phyloP scores from a whole-genome alignment of 2,113 vertebrate species.

The Pygoscelis adeliae region DNA sequence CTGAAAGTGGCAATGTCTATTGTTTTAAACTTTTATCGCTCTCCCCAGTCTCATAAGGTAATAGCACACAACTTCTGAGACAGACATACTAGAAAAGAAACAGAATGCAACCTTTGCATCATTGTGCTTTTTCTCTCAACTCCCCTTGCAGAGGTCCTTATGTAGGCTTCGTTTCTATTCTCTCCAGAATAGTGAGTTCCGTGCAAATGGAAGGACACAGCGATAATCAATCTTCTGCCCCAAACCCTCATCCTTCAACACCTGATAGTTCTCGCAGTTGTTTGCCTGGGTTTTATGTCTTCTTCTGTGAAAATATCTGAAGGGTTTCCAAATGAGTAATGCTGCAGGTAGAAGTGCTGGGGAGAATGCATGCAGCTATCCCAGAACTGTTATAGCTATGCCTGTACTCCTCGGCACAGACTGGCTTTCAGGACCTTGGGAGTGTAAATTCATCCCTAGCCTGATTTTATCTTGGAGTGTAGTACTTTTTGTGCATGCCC shows the following conservation, averaged over 20 bases:
- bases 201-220: background rate
- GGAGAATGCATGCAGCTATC: background rate
- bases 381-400: background rate
- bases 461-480: background rate
- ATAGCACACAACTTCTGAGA: background rate
- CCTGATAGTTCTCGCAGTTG: background rate
- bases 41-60: background rate
- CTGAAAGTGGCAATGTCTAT: background rate
- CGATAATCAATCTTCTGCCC: background rate
- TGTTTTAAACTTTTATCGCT: background rate
- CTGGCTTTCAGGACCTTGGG: background rate
- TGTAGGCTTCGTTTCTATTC: background rate
- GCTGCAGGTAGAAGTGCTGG: background rate
- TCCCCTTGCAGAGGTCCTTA: background rate
- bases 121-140: background rate
- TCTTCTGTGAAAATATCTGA: background rate
- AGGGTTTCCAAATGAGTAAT: background rate
- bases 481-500: background rate
- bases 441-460: background rate
- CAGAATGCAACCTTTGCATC: background rate
- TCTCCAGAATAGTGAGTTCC: background rate
- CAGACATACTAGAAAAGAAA: background rate
- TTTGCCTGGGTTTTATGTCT: background rate
- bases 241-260: background rate
- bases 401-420: background rate